Evolutionary conservation across 2,888 invertebrate species (phyloP).

Genomic region (Chironomus riparius): DNA sequence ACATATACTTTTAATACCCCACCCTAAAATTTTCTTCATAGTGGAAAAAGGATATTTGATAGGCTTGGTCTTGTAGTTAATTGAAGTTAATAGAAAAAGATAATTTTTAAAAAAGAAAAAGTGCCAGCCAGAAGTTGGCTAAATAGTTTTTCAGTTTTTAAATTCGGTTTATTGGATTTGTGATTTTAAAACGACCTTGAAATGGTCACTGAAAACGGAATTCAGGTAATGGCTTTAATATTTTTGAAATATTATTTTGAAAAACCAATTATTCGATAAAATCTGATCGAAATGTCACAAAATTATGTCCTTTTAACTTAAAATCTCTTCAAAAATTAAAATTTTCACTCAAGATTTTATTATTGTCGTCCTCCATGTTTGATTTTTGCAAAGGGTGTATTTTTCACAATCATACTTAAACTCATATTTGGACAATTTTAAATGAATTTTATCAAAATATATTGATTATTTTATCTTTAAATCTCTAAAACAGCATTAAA

Average conservation of each 20-base stretch:
- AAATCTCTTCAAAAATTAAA: neutral
- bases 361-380: constrained; percentile 17
- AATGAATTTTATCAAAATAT: no score
- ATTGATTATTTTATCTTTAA: neutral
- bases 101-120: neutral
- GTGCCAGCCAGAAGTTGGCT: neutral
- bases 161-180: constrained; percentile 14
- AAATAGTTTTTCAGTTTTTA: neutral
- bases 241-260: neutral
- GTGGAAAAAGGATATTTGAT: neutral
- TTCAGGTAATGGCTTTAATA: constrained; percentile 36
- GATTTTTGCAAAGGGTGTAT: neutral
- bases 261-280: no score
- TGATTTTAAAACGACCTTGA: constrained; percentile 31
- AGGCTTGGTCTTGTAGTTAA: neutral
- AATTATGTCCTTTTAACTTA: neutral
- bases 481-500: neutral
- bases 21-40: neutral
- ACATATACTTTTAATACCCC: neutral
- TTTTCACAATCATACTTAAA: neutral
- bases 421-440: neutral
- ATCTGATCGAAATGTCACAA: no score
- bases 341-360: neutral
- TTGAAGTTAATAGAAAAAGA: neutral
- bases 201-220: constrained; percentile 44